Base-by-base conservation (phyloP, 2,888 invertebrate species). In the Priocnemis perturbator region DNA sequence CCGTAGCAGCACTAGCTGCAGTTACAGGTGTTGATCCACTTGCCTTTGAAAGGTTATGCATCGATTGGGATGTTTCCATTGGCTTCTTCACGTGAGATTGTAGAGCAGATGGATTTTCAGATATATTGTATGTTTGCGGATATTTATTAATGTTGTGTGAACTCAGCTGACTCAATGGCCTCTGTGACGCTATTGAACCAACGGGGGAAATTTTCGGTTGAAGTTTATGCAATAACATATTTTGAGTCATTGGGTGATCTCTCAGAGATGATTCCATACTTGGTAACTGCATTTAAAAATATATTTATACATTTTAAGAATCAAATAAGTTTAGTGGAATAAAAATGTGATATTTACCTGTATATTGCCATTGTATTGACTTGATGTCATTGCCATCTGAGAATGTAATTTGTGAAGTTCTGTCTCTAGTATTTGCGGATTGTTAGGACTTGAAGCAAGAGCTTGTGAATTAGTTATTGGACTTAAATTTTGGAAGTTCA, bases 131-230 rank as follows among this genome's bases (percentile, higher is more conserved):
- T 23, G 67, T 48, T 56, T 87, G 89, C 3, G 85, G 77, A 72
- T 87, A 87, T 71, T 89, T 89, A 65, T 84, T 87, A 17, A 87
- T 82, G 56, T 88, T 89, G 74, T 89, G 88, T 5, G 89, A 88
- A 73, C 89, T 89, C 21, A 89, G 69, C 73, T 90, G 90, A 69
- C 89, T 89, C 44, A 91, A 78, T 2, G 90, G 90, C 37, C 90
- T 89, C 68, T 90, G 90, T 2, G 91, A 91, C 7, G 90, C 90
- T 84, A 91, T 90, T 20, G 91, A 91, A 58, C 91, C 90, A 23
- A 90, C 91, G 70, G 88, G 92, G 69, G 90, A 91, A 48, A 86
- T 82, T 76, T 89, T 89, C 26, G 88, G 84, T 67, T 88, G 89
- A 37, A 85, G 58, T 69, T 87, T 87, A 19, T 86, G 82, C 67